These are phyloP conservation scores for Sycophila sp. DNA, from an alignment of 1,140 invertebrate species.

Conservation along the genomic window DNA sequence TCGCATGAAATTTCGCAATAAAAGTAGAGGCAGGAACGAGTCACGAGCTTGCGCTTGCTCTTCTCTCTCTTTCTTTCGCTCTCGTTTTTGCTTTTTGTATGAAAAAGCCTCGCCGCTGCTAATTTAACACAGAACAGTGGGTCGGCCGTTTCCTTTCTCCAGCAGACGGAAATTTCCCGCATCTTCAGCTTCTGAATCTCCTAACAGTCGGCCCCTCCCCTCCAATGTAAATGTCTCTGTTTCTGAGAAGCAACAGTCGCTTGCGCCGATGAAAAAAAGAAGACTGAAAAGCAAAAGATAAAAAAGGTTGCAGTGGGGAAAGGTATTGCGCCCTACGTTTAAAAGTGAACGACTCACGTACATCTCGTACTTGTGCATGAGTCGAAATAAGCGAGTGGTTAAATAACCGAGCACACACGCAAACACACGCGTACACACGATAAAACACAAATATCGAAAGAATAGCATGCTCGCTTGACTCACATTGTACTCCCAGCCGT, in stretches of 20 bases:
- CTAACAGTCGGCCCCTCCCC: too few species aligned
- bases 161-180: too few species aligned
- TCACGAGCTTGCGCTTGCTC: neutral
- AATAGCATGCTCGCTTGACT: slow-evolving; percentile 3
- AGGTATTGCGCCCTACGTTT: slow-evolving; percentile 12
- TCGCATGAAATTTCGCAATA: too few species aligned
- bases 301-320: neutral
- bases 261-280: neutral
- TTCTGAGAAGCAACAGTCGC: too few species aligned
- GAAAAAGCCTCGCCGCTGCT: neutral
- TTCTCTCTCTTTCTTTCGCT: neutral
- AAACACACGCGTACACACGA: neutral
- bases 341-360: slow-evolving; percentile 25
- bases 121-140: too few species aligned
- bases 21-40: too few species aligned
- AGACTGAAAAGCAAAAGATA: slow-evolving; percentile 6
- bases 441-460: neutral
- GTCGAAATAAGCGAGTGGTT: slow-evolving; percentile 24
- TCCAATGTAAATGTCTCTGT: too few species aligned
- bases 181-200: too few species aligned
- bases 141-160: too few species aligned
- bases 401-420: slow-evolving; percentile 6
- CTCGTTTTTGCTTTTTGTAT: neutral
- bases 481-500: slow-evolving; percentile 7
- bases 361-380: slow-evolving; percentile 24